Conservation (phyloP, 2,888 invertebrate species). For the Arrhopalites spinosus region DNA sequence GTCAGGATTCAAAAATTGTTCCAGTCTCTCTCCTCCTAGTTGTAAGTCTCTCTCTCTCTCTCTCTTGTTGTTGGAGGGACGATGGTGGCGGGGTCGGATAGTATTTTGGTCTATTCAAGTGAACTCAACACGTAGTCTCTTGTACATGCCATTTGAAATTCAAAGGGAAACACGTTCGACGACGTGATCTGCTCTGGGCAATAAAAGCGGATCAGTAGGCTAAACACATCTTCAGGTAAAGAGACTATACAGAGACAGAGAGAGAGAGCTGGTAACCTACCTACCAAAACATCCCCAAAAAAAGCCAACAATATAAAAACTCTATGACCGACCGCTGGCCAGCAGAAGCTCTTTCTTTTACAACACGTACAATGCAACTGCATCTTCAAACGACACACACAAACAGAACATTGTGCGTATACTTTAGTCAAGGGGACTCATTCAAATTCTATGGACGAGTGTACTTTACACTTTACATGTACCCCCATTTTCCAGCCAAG, state of each 20-base stretch:
- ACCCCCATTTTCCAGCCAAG: too few relatives aligned
- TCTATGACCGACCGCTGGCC: not conserved
- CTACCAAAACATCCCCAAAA: not conserved
- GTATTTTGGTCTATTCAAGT: slow-evolving; percentile 19
- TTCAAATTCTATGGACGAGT: too few relatives aligned
- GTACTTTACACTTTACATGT: too few relatives aligned
- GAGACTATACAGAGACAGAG: not conserved
- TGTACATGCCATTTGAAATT: slow-evolving; percentile 31
- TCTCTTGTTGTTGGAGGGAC: slow-evolving; percentile 5
- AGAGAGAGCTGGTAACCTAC: slow-evolving; percentile 26
- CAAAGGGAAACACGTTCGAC: slow-evolving; percentile 36
- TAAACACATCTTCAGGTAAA: slow-evolving; percentile 35
- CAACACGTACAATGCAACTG: not conserved
- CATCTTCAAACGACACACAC: too few relatives aligned
- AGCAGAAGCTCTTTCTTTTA: not conserved
- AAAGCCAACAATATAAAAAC: too few relatives aligned
- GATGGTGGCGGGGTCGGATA: not conserved
- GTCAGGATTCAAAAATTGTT: slow-evolving; percentile 33
- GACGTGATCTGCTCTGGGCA: slow-evolving; percentile 41
- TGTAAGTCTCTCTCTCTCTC: not conserved
- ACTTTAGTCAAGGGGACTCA: too few relatives aligned
- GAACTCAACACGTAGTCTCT: slow-evolving; percentile 29
- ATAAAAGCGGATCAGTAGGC: slow-evolving; percentile 40
- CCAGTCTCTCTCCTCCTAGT: not conserved
- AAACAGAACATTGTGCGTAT: too few relatives aligned